Evolutionary conservation across 2,113 vertebrate species (phyloP), one percentile per base, ranked within the genome.

Genomic region (Rousettus leschenaultii): DNA sequence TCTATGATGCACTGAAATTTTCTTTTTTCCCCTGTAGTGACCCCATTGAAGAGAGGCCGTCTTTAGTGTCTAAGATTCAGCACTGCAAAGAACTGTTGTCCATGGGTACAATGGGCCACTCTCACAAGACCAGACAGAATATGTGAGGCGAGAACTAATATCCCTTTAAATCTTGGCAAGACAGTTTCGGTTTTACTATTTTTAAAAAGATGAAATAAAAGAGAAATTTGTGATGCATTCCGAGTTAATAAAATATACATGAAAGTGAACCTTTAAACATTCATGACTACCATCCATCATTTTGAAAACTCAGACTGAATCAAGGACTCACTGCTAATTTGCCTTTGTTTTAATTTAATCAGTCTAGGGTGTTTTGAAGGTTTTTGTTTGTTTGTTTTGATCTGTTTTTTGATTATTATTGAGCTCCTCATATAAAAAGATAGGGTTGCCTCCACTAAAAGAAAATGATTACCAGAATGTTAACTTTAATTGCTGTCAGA

Each of bases 81-180:
- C 96, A 84, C 97, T 98, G 98, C 99, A 99, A 99, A 98, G 97
- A 98, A 98, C 98, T 98, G 98, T 99, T 99, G 99, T 99, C 96
- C 98, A 95, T 97, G 89, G 92, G 97, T 98, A 99, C 99, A 99
- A 99, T 99, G 98, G 98, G 96, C 91, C 98, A 91, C 96, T 98
- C 98, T 99, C 98, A 98, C 98, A 98, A 98, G 98, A 97, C 98
- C 98, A 99, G 99, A 99, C 99, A 98, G 98, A 98, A 98, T 98
- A 99, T 99, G 99, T 99, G 99, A 99, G 98, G 96, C 97, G 98
- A 98, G 98, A 99, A 97, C 98, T 99, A 99, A 99, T 98, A 98
- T 98, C 98, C 96, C 96, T 98, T 98, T 98, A 98, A 98, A 98
- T 97, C 87, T 95, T 95, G 45, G 86, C 74, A 92, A 97, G 95